Conservation (phyloP, 2,888 invertebrate genomes). For the Fragum fragum region DNA sequence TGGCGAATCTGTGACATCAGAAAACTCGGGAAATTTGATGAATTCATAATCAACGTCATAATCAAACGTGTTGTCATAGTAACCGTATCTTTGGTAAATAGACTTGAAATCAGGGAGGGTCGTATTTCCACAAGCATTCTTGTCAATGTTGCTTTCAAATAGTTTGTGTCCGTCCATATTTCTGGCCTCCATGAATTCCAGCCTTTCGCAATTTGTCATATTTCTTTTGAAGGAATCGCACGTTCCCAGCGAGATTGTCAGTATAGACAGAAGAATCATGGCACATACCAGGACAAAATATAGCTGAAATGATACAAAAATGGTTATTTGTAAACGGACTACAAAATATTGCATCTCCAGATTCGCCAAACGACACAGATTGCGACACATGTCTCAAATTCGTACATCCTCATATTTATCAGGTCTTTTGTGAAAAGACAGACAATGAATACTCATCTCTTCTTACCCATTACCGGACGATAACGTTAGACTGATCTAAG, state of each 20-base stretch:
- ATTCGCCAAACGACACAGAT: no score
- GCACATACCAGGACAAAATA: slow-evolving; percentile 23
- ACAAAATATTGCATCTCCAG: no score
- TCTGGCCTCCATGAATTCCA: slow-evolving; percentile 18
- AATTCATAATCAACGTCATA: not conserved
- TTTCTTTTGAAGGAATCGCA: slow-evolving; percentile 29
- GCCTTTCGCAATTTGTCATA: slow-evolving; percentile 41
- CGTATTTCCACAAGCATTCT: slow-evolving; percentile 9
- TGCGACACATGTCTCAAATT: no score
- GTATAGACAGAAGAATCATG: slow-evolving; percentile 37
- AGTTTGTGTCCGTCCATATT: slow-evolving; percentile 12
- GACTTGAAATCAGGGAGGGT: not conserved
- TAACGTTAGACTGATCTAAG: no score
- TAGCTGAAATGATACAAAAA: slow-evolving; percentile 25
- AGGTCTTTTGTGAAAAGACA: no score
- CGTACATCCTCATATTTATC: no score
- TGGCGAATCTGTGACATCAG: not conserved
- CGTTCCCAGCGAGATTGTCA: slow-evolving; percentile 29
- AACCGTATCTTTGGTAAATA: not conserved
- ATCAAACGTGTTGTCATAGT: not conserved
- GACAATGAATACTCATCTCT: no score
- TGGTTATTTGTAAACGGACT: not conserved
- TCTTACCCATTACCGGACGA: no score
- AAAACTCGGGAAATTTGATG: not conserved
- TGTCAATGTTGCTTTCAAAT: not conserved